Evolutionary conservation across 2,113 vertebrate genomes (phyloP).

Genomic region (Ammodytes dubius): DNA sequence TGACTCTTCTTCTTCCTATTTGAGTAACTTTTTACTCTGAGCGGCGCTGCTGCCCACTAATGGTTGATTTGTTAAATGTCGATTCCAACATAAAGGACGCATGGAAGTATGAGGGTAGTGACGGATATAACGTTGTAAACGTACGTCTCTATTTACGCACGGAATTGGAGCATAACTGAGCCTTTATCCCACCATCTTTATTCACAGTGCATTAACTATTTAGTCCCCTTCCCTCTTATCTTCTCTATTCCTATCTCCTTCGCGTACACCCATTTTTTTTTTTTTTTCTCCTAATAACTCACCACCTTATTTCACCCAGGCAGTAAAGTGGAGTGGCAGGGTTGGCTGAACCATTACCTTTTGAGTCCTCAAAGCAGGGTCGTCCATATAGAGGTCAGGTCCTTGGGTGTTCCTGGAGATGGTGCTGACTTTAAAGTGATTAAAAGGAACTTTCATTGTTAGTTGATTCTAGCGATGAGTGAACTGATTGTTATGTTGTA

Average conservation of each 20-base stretch:
- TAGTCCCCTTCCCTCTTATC: constrained; percentile 11
- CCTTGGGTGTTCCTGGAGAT: not conserved
- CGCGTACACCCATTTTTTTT: not conserved
- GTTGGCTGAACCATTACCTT: not conserved
- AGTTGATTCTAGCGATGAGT: too few species aligned
- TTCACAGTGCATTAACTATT: constrained; percentile 15
- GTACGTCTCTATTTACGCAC: too few species aligned
- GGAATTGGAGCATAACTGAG: too few species aligned
- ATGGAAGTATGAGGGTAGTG: too few species aligned
- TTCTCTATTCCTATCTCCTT: not conserved
- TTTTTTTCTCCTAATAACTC: not conserved
- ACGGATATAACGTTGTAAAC: too few species aligned
- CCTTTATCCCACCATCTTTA: constrained; percentile 22
- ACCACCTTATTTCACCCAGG: not conserved
- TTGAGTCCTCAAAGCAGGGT: not conserved
- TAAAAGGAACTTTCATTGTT: too few species aligned
- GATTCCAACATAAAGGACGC: too few species aligned
- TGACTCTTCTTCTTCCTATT: too few species aligned
- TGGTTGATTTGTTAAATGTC: too few species aligned
- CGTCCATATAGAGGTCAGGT: not conserved
- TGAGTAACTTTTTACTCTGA: too few species aligned
- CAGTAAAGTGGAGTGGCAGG: not conserved
- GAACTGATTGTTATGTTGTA: too few species aligned
- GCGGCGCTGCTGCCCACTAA: too few species aligned
- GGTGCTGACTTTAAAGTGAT: not conserved